Evolutionary conservation across 2,113 vertebrate species (phyloP).

Genomic region (Apistogramma diplotaenia): DNA sequence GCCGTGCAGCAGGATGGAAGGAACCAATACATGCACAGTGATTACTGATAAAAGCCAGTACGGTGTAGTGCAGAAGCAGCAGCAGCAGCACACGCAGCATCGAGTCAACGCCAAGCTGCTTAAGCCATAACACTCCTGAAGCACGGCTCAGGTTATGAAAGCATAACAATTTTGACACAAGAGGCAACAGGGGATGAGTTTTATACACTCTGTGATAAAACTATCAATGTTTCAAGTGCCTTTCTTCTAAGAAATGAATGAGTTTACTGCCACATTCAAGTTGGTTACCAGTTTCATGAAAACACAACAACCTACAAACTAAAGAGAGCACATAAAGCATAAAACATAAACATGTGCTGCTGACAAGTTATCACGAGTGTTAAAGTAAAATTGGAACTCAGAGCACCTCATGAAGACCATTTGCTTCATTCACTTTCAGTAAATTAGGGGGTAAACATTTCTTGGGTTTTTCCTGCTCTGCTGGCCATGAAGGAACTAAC

Average conservation of each 20-base stretch:
- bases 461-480: too few relatives aligned
- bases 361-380: background rate
- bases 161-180: constrained; percentile 2
- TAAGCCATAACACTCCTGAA: background rate
- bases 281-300: background rate
- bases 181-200: background rate
- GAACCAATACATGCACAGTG: background rate
- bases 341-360: background rate
- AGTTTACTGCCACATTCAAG: background rate
- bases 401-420: too few relatives aligned
- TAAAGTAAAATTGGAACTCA: background rate
- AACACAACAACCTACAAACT: background rate
- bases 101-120: background rate
- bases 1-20: background rate
- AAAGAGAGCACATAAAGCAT: background rate
- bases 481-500: too few relatives aligned
- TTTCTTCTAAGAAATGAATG: background rate
- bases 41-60: background rate
- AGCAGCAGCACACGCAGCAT: background rate
- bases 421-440: too few relatives aligned
- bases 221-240: background rate
- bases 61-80: background rate
- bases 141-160: constrained; percentile 17
- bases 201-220: background rate
- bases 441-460: too few relatives aligned